These are phyloP conservation scores for Cydia strobilella DNA, from an alignment of 1,140 invertebrate species.

Conservation along the genomic window DNA sequence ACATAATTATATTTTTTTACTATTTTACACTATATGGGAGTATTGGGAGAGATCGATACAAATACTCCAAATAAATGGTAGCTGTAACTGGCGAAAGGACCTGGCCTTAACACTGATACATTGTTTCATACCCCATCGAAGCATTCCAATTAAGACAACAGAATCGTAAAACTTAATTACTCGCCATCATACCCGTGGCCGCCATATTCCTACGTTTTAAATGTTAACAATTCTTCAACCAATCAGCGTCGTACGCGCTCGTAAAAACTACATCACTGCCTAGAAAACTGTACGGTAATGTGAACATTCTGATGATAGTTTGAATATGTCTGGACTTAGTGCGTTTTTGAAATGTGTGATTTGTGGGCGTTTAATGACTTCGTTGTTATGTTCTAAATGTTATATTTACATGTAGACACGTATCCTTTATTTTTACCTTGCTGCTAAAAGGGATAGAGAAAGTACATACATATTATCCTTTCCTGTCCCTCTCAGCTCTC, in stretches of 20 bases:
- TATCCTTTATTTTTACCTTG: too few species aligned
- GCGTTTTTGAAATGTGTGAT: neutral
- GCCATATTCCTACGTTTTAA: neutral
- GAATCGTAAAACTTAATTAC: slow-evolving; percentile 12
- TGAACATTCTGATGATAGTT: neutral
- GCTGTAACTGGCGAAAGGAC: neutral
- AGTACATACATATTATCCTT: too few species aligned
- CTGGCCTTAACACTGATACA: neutral
- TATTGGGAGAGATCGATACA: too few species aligned
- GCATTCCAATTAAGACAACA: slow-evolving; percentile 5
- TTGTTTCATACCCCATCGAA: neutral
- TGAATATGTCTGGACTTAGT: neutral
- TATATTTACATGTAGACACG: too few species aligned
- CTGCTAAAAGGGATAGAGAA: too few species aligned
- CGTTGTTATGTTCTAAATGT: too few species aligned
- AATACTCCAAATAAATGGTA: too few species aligned
- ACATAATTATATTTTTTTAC: too few species aligned
- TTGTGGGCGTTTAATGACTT: slow-evolving; percentile 34
- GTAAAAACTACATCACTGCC: slow-evolving; percentile 7
- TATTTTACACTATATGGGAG: too few species aligned
- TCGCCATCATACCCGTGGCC: neutral
- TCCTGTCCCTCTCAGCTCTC: too few species aligned
- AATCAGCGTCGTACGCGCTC: neutral
- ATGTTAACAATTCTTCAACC: slow-evolving; percentile 3
- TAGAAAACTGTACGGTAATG: slow-evolving; percentile 1